phyloP scores from a whole-genome alignment of 1,140 invertebrate genomes.

The Brachionus rotundiformis region DNA sequence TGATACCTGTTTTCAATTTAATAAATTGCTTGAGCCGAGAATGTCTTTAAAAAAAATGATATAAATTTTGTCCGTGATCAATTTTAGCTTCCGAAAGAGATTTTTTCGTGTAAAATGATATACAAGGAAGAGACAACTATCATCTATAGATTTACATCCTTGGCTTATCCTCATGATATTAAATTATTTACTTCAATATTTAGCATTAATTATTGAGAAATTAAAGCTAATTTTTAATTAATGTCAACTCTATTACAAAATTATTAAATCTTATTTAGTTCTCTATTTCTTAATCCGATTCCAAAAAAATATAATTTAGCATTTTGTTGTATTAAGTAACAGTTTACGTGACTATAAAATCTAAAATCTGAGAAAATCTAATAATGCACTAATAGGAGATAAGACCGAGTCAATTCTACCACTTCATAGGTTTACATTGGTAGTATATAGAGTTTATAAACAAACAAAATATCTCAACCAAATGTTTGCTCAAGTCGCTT shows the following conservation, averaged over 20 bases:
- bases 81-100: background rate
- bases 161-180: background rate
- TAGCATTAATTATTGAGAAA: slow-evolving; percentile 15
- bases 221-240: slow-evolving; percentile 19
- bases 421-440: background rate
- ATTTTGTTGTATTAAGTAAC: slow-evolving; percentile 37
- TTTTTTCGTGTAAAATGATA: slow-evolving; percentile 1
- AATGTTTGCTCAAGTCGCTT: background rate
- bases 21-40: background rate
- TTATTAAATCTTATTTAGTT: slow-evolving; percentile 37
- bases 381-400: slow-evolving; percentile 11
- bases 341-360: slow-evolving; percentile 6
- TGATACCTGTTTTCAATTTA: background rate
- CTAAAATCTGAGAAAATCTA: slow-evolving; percentile 1
- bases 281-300: background rate
- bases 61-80: background rate
- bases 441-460: slow-evolving; percentile 1
- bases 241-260: slow-evolving; percentile 45
- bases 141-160: background rate
- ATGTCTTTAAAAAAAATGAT: background rate
- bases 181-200: background rate
- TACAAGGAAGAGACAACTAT: background rate
- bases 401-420: background rate
- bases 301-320: slow-evolving; percentile 1
- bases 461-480: background rate